Conservation (phyloP, 2,113 vertebrate genomes). For the Mobula birostris region DNA sequence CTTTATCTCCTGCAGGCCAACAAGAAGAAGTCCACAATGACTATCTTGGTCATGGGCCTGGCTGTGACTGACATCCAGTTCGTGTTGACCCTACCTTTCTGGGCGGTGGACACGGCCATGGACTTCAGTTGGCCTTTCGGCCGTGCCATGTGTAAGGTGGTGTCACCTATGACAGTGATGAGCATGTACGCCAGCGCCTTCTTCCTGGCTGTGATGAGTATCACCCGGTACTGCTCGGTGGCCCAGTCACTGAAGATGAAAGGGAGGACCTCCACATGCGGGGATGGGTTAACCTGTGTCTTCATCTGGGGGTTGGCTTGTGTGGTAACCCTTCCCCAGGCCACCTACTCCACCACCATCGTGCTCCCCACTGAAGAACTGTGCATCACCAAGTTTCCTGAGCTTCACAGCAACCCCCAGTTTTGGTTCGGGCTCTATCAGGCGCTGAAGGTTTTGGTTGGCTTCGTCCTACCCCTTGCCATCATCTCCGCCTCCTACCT, state of each 20-base stretch:
- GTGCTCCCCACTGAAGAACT: slow-evolving; percentile 65
- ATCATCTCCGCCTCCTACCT: slow-evolving; percentile 64
- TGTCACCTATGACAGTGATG: slow-evolving; percentile 64
- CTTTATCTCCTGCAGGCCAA: slow-evolving; percentile 61
- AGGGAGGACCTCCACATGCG: slow-evolving; percentile 41
- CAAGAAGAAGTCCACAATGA: slow-evolving; percentile 56
- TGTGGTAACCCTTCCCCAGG: slow-evolving; percentile 62
- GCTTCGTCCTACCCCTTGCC: slow-evolving; percentile 60
- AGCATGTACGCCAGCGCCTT: slow-evolving; percentile 72
- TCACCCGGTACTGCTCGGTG: slow-evolving; percentile 62
- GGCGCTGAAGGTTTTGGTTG: slow-evolving; percentile 64
- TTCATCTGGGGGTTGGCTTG: slow-evolving; percentile 62
- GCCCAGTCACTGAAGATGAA: slow-evolving; percentile 56
- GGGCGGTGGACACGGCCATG: slow-evolving; percentile 64
- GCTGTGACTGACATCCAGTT: slow-evolving; percentile 68
- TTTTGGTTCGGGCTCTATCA: slow-evolving; percentile 67
- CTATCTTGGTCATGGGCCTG: slow-evolving; percentile 64
- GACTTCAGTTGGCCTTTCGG: slow-evolving; percentile 74
- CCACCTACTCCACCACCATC: slow-evolving; percentile 61
- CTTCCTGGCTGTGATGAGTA: slow-evolving; percentile 68
- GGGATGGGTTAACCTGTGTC: slow-evolving; percentile 58
- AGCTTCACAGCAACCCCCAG: slow-evolving; percentile 61
- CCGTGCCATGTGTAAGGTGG: slow-evolving; percentile 65
- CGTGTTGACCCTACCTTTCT: slow-evolving; percentile 67
- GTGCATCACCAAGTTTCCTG: slow-evolving; percentile 65